Evolutionary conservation across 2,797 vertebrate species (phyloP).

Genomic region (Chanos chanos): DNA sequence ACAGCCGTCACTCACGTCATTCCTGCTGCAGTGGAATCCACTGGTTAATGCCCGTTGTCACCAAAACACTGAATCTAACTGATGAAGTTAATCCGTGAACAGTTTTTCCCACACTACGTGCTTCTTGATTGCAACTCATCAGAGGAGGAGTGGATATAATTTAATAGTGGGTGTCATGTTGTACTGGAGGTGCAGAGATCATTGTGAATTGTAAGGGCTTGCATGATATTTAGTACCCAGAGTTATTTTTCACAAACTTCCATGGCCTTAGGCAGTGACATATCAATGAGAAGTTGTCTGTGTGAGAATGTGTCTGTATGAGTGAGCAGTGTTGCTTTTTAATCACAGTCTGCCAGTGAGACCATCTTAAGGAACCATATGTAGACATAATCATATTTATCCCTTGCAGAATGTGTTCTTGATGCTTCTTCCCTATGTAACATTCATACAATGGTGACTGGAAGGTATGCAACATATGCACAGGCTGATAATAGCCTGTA

Average conservation of each 20-base stretch:
- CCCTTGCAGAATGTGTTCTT: not conserved
- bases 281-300: constrained; percentile 9
- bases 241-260: constrained; percentile 59
- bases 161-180: constrained; percentile 52
- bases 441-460: constrained; percentile 22
- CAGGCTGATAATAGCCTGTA: constrained; percentile 17
- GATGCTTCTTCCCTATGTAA: not conserved
- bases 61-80: too few relatives aligned
- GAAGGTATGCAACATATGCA: constrained; percentile 1
- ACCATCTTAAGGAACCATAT: too few relatives aligned
- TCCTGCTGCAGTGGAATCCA: not conserved
- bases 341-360: too few relatives aligned
- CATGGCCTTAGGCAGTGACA: constrained; percentile 47
- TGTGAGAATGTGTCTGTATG: not conserved
- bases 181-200: constrained; percentile 42
- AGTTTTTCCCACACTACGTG: constrained; percentile 56
- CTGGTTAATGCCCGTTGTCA: too few relatives aligned
- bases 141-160: constrained; percentile 41
- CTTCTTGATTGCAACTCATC: constrained; percentile 31
- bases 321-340: too few relatives aligned
- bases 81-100: too few relatives aligned
- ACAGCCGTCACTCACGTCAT: not conserved
- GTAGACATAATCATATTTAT: too few relatives aligned
- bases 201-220: constrained; percentile 45
- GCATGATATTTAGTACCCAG: constrained; percentile 37